Conservation (phyloP, 2,888 invertebrate genomes). For the Drosophila nigricruria region DNA sequence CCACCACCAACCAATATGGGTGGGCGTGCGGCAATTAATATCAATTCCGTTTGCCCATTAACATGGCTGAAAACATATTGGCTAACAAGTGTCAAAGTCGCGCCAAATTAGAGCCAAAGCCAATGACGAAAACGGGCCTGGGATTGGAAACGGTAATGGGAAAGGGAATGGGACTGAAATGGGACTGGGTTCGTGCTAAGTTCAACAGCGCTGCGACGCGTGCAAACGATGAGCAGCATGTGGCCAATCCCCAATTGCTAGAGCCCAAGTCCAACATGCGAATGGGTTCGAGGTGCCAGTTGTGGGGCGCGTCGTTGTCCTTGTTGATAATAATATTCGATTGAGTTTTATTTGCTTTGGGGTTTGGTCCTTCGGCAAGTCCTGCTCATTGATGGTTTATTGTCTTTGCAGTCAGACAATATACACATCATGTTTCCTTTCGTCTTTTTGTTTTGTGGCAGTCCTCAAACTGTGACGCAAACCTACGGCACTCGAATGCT, state of each 20-base stretch:
- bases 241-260: constrained; percentile 69
- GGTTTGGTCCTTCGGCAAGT: constrained; percentile 59
- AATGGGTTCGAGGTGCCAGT: constrained; percentile 52
- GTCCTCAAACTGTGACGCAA: constrained; percentile 50
- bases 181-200: constrained; percentile 4
- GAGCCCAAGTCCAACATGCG: constrained; percentile 27
- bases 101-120: constrained; percentile 78
- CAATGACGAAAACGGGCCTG: constrained; percentile 42
- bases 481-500: constrained; percentile 41
- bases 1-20: constrained; percentile 32
- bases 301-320: constrained; percentile 64
- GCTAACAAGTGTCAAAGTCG: constrained; percentile 82
- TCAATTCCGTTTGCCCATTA: constrained; percentile 78
- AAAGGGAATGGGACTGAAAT: not conserved
- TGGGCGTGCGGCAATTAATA: constrained; percentile 69
- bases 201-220: constrained; percentile 52
- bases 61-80: constrained; percentile 78
- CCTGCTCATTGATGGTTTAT: constrained; percentile 74
- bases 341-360: constrained; percentile 79
- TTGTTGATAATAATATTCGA: constrained; percentile 80
- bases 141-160: constrained; percentile 38
- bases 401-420: constrained; percentile 69
- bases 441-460: not conserved
- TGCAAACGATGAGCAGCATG: constrained; percentile 69
- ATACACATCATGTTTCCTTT: constrained; percentile 47